Evolutionary conservation across 2,113 vertebrate genomes (phyloP).

Genomic region (Cyanoliseus patagonus): DNA sequence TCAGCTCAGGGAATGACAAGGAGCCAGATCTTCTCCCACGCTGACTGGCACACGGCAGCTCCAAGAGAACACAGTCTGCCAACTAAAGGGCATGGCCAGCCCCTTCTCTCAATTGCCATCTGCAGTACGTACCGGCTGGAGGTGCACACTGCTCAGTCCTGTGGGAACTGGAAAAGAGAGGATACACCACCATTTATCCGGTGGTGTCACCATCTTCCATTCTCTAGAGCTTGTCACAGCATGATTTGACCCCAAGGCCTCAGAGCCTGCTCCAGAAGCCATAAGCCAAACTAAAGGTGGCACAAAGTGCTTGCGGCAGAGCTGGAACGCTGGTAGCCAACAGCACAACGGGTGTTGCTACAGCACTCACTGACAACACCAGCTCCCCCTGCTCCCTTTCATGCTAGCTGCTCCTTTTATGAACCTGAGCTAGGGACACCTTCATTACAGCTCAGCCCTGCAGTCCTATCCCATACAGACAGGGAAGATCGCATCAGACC

Average conservation of each 20-base stretch:
- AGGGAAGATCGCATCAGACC: rapidly evolving
- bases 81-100: slow-evolving; percentile 48
- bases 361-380: neutral
- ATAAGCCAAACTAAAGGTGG: neutral
- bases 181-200: neutral
- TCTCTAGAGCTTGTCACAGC: rapidly evolving
- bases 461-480: neutral
- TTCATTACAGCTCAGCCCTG: neutral
- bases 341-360: neutral
- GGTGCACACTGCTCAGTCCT: neutral
- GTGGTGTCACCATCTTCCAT: neutral
- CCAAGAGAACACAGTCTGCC: slow-evolving; percentile 52
- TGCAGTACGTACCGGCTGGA: neutral
- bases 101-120: neutral
- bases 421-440: neutral
- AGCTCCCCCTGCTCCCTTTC: neutral
- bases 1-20: slow-evolving; percentile 27
- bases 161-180: neutral
- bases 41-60: slow-evolving; percentile 54
- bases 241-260: neutral
- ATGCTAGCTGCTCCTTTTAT: neutral
- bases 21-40: slow-evolving; percentile 62
- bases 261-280: neutral
- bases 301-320: neutral
- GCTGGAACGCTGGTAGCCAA: neutral